Percentiles rank a stretch among this genome's conserved stretches.
Evolutionary conservation across 2,113 vertebrate genomes (phyloP).

Genomic region (Zosterops japonicus): DNA sequence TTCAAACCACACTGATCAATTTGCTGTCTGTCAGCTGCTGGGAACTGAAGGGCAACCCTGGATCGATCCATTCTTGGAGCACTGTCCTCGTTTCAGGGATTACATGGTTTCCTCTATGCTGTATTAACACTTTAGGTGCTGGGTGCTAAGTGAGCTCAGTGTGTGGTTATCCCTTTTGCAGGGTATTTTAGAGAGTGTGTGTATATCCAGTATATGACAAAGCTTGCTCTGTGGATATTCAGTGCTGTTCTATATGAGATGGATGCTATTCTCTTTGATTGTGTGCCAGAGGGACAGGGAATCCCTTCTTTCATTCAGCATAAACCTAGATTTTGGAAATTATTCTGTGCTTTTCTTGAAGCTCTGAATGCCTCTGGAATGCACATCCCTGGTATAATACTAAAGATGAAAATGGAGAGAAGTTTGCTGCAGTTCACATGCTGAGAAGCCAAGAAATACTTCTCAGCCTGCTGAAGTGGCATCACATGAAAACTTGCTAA

Average conservation of each 20-base stretch:
- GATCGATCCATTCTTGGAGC: not conserved
- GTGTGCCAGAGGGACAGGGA: not conserved
- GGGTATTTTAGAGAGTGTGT: too few relatives aligned
- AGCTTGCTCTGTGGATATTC: not conserved
- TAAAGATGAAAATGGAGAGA: not conserved
- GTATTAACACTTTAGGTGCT: not conserved
- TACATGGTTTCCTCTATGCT: not conserved
- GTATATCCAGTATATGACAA: accelerated
- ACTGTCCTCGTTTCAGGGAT: conserved; percentile 3
- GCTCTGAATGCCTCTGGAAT: not conserved
- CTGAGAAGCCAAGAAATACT: not conserved
- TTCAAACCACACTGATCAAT: not conserved
- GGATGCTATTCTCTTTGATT: not conserved
- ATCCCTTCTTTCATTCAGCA: not conserved
- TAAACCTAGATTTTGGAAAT: not conserved
- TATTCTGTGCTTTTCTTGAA: not conserved
- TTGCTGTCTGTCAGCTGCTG: not conserved
- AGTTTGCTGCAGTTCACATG: not conserved
- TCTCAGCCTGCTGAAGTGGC: not conserved
- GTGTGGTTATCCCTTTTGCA: not conserved
- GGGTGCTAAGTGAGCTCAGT: not conserved
- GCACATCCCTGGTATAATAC: not conserved
- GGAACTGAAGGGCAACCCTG: conserved; percentile 12
- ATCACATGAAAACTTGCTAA: not conserved
- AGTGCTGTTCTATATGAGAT: not conserved